Percentiles rank a stretch among this genome's conserved stretches.
Evolutionary conservation across 92 coral and sea anemone species (phyloP).

Genomic region (Phymanthus crucifer): DNA sequence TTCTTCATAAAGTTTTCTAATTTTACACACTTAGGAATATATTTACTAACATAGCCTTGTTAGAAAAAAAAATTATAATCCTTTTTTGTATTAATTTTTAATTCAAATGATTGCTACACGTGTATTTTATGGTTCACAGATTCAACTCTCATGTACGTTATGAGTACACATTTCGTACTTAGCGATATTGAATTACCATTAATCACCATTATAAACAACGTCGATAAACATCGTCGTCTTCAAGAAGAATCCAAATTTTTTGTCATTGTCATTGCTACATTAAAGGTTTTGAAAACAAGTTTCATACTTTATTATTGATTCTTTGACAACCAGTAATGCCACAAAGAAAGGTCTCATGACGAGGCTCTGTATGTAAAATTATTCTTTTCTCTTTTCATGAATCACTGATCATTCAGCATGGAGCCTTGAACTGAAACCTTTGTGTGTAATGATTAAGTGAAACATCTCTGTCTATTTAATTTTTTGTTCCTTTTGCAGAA

Average conservation of each 20-base stretch:
- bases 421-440: too few species aligned
- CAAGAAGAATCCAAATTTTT: neutral
- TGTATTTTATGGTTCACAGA: neutral
- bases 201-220: neutral
- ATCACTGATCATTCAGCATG: too few species aligned
- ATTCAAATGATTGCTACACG: neutral
- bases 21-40: too few species aligned
- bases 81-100: neutral
- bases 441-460: too few species aligned
- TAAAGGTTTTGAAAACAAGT: neutral
- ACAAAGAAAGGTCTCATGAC: neutral
- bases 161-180: neutral
- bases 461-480: too few species aligned
- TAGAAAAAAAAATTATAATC: neutral
- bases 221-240: neutral
- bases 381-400: too few species aligned
- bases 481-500: too few species aligned
- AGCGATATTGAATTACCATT: neutral
- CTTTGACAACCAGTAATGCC: neutral
- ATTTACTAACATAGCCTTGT: too few species aligned
- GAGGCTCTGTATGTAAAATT: too few species aligned
- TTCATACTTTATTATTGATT: neutral
- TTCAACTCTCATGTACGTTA: neutral
- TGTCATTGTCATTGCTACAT: neutral
- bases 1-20: neutral